phyloP scores from a whole-genome alignment of 2,113 vertebrate genomes.

The Oostethus manadensis region DNA sequence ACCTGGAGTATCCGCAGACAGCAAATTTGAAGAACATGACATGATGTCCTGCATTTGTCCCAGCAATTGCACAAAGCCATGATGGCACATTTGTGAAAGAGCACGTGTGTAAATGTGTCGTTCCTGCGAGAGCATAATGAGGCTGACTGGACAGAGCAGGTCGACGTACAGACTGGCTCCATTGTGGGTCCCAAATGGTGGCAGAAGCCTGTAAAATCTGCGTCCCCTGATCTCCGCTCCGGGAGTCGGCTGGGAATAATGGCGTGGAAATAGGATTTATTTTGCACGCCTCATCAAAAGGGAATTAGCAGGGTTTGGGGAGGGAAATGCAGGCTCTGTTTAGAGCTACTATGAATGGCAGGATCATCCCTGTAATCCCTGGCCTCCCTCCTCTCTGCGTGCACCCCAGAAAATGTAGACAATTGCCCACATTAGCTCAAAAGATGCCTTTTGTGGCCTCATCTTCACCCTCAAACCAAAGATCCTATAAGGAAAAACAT shows the following conservation, averaged over 20 bases:
- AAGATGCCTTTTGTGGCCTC: slow-evolving; percentile 44
- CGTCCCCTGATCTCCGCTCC: slow-evolving; percentile 81
- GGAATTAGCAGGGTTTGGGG: slow-evolving; percentile 80
- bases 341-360: slow-evolving; percentile 74
- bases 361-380: slow-evolving; percentile 72
- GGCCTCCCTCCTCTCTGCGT: slow-evolving; percentile 29
- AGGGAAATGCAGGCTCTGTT: slow-evolving; percentile 73
- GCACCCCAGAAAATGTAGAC: slow-evolving; percentile 44
- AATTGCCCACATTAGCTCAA: slow-evolving; percentile 59
- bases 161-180: slow-evolving; percentile 62
- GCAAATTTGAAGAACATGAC: slow-evolving; percentile 54
- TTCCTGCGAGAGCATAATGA: slow-evolving; percentile 61
- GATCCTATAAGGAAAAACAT: slow-evolving; percentile 36
- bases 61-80: slow-evolving; percentile 54
- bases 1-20: slow-evolving; percentile 39
- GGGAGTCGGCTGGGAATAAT: slow-evolving; percentile 80
- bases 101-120: slow-evolving; percentile 50
- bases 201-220: slow-evolving; percentile 78
- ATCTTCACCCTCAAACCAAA: slow-evolving; percentile 38
- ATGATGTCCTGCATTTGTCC: slow-evolving; percentile 60
- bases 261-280: slow-evolving; percentile 84
- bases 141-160: slow-evolving; percentile 52
- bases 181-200: slow-evolving; percentile 64
- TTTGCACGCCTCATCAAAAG: slow-evolving; percentile 85
- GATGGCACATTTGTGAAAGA: slow-evolving; percentile 30